Evolutionary conservation across 1,140 invertebrate genomes (phyloP), one percentile per base, ranked within the genome.

Genomic region (Aphaenogaster rudis): DNA sequence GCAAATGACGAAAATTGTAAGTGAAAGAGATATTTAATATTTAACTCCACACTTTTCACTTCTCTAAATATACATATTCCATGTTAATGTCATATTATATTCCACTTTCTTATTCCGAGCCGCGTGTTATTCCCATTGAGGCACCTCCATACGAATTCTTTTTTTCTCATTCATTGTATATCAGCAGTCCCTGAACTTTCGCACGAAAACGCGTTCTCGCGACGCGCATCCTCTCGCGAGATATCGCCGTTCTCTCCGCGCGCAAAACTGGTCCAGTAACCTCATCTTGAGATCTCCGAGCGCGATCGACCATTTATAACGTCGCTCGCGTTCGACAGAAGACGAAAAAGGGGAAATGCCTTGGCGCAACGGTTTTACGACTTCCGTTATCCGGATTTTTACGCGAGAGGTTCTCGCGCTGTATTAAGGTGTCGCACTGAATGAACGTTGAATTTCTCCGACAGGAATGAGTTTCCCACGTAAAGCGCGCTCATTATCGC

Each of bases 251-350:
- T 57, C 50, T 72, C 52, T 81, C 50, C 21, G 36, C 39, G 21
- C 17, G 39, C 64, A 57, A 57, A 81, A 81, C 79, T 81, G 79
- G 50, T 81, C 66, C 79, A 81, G 79, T 72, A 81, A 81, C 79
- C 66, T 81, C 79, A 36, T 81, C 79, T 80, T 8, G 21, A 72
- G 52, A 72, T 57, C 28, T 9, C 11, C 48, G 48, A n/a, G 21
- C 15, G 66, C 66, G 66, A 81, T 72, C 66, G 79, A 72, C n/a
- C 21, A 72, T 81, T 81, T 81, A 57, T 72, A 59, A 72, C 21
- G 21, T 81, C 17, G 50, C 36, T 81, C 17, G 50, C 36, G 36
- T 74, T 74, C 54, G 80, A 74, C 71, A 13, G 69, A 66, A 33
- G 15, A 57, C 15, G 50, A 81, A 74, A 74, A 82, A 82, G 42